Conservation (phyloP, 2,797 vertebrate genomes). For the Syndactyla subalaris region DNA sequence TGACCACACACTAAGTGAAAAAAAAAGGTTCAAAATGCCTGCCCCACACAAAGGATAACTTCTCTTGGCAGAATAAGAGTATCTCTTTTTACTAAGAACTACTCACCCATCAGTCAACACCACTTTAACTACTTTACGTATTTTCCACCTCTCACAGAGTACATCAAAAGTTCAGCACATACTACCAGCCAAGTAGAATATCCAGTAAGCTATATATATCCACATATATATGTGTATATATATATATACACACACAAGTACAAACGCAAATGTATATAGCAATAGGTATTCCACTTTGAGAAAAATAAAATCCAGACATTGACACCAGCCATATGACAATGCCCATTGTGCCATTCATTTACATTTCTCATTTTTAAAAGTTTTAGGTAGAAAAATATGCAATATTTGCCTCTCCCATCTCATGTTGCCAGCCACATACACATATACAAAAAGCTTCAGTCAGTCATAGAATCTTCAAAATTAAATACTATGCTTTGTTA, state of each 20-base stretch:
- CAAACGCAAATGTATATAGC: neutral
- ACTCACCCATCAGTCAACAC: conserved; percentile 51
- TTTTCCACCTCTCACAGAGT: conserved; percentile 36
- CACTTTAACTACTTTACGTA: conserved; percentile 39
- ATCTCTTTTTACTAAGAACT: conserved; percentile 55
- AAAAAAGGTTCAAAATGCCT: conserved; percentile 25
- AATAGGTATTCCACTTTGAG: neutral
- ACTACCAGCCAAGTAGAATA: conserved; percentile 29
- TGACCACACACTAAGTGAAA: conserved; percentile 64
- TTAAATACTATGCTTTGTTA: neutral
- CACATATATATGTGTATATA: neutral
- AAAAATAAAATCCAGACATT: neutral
- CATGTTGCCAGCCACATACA: neutral
- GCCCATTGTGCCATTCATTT: neutral
- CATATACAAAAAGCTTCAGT: neutral
- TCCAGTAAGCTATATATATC: neutral
- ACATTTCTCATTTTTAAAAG: neutral
- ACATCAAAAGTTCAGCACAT: conserved; percentile 36
- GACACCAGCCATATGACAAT: neutral
- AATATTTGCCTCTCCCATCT: neutral
- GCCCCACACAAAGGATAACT: conserved; percentile 60
- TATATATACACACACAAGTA: neutral
- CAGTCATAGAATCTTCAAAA: neutral
- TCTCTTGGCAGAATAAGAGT: neutral
- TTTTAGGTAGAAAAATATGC: neutral